Percentiles rank a stretch among this genome's conserved stretches.
Evolutionary conservation across 2,797 vertebrate species (phyloP).

Genomic region (Sparus aurata): DNA sequence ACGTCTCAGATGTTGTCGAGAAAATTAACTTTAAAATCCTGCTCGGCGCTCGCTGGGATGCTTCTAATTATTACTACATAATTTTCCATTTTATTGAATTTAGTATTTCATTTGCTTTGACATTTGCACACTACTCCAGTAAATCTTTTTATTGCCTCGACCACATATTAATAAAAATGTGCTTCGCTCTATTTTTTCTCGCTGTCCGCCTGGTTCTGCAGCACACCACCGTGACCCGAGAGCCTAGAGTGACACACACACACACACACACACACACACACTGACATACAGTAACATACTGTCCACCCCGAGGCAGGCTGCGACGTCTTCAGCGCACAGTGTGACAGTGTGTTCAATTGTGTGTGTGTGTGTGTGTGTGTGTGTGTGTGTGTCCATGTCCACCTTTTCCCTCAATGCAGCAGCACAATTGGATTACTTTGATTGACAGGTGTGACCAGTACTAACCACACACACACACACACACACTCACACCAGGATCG

Average conservation of each 20-base stretch:
- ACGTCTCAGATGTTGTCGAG: too few relatives aligned
- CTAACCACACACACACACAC: background rate
- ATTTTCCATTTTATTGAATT: background rate
- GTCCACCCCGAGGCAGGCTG: slow-evolving; percentile 46
- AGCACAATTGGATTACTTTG: slow-evolving; percentile 37
- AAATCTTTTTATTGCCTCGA: background rate
- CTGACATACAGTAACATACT: slow-evolving; percentile 32
- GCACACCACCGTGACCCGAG: slow-evolving; percentile 4
- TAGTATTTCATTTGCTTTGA: too few relatives aligned
- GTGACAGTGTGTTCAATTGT: background rate
- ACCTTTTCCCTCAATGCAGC: slow-evolving; percentile 8
- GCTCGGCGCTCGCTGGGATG: too few relatives aligned
- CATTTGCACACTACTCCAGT: background rate
- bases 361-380: background rate
- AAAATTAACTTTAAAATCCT: too few relatives aligned
- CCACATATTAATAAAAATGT: background rate
- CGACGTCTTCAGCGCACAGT: slow-evolving; percentile 48
- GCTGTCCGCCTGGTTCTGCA: slow-evolving; percentile 6
- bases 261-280: slow-evolving; percentile 28
- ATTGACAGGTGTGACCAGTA: slow-evolving; percentile 48
- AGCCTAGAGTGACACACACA: slow-evolving; percentile 11
- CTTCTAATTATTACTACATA: background rate
- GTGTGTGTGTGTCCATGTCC: background rate
- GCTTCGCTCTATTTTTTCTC: background rate
- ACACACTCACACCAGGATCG: background rate